phyloP scores from a whole-genome alignment of 2,888 invertebrate genomes.

The Tromatobia lineatoria region DNA sequence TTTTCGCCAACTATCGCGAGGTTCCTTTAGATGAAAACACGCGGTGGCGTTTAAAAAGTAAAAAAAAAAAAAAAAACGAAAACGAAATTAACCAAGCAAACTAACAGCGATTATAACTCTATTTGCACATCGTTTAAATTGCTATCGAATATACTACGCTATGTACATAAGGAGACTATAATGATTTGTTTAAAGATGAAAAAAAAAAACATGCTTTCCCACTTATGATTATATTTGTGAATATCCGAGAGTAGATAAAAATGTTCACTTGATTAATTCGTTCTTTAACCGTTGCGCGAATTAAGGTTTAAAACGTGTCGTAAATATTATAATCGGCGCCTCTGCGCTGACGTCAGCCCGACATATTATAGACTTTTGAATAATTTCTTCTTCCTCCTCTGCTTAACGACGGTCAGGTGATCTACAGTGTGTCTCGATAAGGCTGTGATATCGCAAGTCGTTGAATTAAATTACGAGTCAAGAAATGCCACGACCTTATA shows the following conservation, averaged over 20 bases:
- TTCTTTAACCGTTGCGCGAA: neutral
- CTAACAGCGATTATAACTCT: slow-evolving; percentile 3
- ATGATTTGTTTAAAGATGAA: neutral
- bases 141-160: neutral
- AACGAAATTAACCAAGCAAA: neutral
- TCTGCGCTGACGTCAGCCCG: neutral
- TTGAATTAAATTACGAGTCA: slow-evolving; percentile 10
- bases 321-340: neutral
- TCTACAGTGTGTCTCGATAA: neutral
- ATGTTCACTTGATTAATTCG: neutral
- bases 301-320: neutral
- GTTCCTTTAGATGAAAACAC: neutral
- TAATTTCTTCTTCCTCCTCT: neutral
- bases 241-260: neutral
- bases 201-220: neutral
- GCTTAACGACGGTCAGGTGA: neutral
- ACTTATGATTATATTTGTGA: neutral
- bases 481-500: neutral
- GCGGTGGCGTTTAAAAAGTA: neutral
- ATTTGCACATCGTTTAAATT: slow-evolving; percentile 26
- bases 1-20: neutral
- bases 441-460: neutral
- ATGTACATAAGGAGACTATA: slow-evolving; percentile 1
- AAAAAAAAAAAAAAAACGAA: too few relatives aligned
- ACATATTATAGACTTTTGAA: neutral